Evolutionary conservation across 2,113 vertebrate genomes (phyloP).

Genomic region (Okapia johnstoni): DNA sequence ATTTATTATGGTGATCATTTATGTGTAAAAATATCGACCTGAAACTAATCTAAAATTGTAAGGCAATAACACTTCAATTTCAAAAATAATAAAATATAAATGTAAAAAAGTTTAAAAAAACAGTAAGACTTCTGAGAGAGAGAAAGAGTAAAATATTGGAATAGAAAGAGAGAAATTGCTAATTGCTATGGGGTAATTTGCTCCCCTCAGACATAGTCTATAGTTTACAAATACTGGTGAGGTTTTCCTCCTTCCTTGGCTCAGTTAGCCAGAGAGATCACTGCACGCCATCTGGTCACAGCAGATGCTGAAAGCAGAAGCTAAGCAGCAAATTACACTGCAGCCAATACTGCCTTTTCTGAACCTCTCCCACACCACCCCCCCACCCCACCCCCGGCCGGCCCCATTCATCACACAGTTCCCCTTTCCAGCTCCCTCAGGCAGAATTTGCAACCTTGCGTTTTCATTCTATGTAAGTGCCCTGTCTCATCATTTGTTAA

Average conservation of each 20-base stretch:
- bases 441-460: constrained; percentile 18
- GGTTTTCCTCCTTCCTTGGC: neutral
- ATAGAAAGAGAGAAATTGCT: neutral
- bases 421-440: neutral
- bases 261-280: neutral
- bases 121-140: neutral
- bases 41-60: neutral
- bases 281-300: constrained; percentile 41
- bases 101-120: neutral
- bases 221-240: neutral
- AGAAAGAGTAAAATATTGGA: neutral
- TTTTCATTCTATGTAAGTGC: constrained; percentile 36
- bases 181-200: neutral
- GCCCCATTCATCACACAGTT: neutral
- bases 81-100: neutral
- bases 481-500: neutral
- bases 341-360: neutral
- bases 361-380: neutral
- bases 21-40: neutral
- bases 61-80: neutral
- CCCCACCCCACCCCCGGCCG: no score
- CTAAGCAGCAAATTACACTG: neutral
- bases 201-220: neutral
- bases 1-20: neutral
- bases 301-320: constrained; percentile 54